phyloP scores from a whole-genome alignment of 2,113 vertebrate species.

The Elachura formosa region DNA sequence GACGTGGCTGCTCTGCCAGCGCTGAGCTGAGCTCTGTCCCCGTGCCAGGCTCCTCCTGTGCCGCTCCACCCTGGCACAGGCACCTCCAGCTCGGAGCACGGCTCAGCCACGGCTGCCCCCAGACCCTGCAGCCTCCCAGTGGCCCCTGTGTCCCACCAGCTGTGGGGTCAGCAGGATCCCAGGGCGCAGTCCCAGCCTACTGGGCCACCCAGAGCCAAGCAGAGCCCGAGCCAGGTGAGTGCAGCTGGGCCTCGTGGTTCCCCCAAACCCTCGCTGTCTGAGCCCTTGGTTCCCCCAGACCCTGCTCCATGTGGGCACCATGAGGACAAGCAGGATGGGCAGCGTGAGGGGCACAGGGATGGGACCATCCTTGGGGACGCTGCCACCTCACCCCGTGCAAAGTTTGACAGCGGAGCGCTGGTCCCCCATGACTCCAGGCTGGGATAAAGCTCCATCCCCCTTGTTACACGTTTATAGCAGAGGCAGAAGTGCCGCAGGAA shows the following conservation, averaged over 20 bases:
- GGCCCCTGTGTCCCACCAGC: accelerated
- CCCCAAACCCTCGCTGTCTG: background rate
- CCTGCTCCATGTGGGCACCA: accelerated
- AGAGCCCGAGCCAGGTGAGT: background rate
- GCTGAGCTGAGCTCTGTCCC: background rate
- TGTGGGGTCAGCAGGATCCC: background rate
- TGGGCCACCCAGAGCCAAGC: background rate
- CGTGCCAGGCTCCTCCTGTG: background rate
- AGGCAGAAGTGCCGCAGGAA: conserved; percentile 1
- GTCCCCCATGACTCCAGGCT: accelerated
- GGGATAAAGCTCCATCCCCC: background rate
- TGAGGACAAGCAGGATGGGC: background rate
- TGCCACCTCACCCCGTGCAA: accelerated
- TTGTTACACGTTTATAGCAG: background rate
- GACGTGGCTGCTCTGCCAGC: background rate
- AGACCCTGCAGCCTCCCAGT: accelerated
- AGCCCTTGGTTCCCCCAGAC: too few relatives aligned
- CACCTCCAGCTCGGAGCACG: accelerated
- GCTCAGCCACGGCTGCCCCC: background rate
- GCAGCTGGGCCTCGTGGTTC: background rate
- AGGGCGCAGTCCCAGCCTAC: background rate
- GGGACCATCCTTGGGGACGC: accelerated
- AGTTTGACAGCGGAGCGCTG: accelerated
- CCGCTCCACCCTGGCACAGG: accelerated
- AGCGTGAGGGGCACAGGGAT: accelerated